A percentile compares a stretch with the other conserved stretches of the same genome.
phyloP scores from a whole-genome alignment of 2,797 vertebrate genomes.

The Pangasius larnaudii region DNA sequence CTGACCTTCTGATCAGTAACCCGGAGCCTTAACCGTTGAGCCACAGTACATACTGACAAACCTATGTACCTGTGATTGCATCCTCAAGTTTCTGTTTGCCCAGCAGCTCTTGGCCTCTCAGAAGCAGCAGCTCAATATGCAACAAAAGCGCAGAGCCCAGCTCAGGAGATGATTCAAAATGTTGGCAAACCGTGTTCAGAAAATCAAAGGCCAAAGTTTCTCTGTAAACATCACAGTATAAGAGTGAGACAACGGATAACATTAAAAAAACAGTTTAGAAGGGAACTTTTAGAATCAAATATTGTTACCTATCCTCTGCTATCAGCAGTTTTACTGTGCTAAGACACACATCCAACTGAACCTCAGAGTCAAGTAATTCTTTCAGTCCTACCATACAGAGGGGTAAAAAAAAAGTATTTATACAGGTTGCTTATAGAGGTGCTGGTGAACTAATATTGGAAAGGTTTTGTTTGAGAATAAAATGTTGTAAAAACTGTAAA shows the following conservation, averaged over 20 bases:
- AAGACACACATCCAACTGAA: conserved; percentile 84
- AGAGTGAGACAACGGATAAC: not conserved
- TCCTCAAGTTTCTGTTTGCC: conserved; percentile 89
- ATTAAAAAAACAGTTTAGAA: not conserved
- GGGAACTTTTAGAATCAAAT: not conserved
- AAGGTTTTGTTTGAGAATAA: not conserved
- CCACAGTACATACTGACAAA: not conserved
- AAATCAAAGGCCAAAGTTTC: conserved; percentile 84
- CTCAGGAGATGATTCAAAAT: conserved; percentile 85
- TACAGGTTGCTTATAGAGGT: not conserved
- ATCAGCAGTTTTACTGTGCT: conserved; percentile 82
- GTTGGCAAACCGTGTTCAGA: conserved; percentile 81
- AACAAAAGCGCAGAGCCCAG: conserved; percentile 81
- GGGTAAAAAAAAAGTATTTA: not conserved
- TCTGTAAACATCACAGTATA: conserved; percentile 68
- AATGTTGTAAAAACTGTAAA: not conserved
- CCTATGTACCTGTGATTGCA: conserved; percentile 78
- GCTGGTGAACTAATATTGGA: not conserved
- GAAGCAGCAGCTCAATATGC: conserved; percentile 85
- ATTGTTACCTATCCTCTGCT: conserved; percentile 83
- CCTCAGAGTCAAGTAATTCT: conserved; percentile 76
- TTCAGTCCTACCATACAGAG: conserved; percentile 65
- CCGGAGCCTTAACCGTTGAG: not conserved
- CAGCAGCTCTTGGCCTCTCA: conserved; percentile 82
- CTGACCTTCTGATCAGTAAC: not conserved